phyloP scores from a whole-genome alignment of 1,140 invertebrate species.

The Paramacrobiotus metropolitanus region DNA sequence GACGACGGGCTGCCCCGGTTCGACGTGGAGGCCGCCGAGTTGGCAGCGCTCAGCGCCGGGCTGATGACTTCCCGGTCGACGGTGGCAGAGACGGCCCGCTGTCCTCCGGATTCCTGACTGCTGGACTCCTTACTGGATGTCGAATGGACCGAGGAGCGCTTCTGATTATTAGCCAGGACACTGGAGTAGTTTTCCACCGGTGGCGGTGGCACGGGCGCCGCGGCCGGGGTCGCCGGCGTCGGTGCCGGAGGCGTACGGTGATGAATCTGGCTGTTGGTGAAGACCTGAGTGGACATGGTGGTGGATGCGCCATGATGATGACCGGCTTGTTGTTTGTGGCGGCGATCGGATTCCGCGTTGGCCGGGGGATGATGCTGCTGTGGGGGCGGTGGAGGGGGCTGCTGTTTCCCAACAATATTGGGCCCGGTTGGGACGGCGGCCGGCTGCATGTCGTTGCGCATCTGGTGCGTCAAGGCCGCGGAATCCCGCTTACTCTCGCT shows the following conservation, averaged over 20 bases:
- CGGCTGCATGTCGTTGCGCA: no score
- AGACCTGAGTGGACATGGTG: not conserved
- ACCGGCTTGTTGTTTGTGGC: no score
- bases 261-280: constrained; percentile 2
- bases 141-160: not conserved
- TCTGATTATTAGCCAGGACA: not conserved
- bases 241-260: not conserved
- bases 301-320: no score
- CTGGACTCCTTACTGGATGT: not conserved
- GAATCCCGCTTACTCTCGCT: not conserved
- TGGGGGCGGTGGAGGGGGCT: no score
- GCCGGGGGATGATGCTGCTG: no score
- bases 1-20: not conserved
- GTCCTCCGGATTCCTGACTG: not conserved
- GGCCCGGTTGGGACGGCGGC: not conserved
- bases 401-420: no score
- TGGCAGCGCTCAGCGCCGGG: no score
- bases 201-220: not conserved
- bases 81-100: no score
- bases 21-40: not conserved
- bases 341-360: no score
- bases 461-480: not conserved
- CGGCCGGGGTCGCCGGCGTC: not conserved
- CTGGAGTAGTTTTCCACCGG: not conserved
- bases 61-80: not conserved